Evolutionary conservation across 2,888 invertebrate genomes (phyloP), one percentile per base, ranked within the genome.

Genomic region (Acronicta alni): DNA sequence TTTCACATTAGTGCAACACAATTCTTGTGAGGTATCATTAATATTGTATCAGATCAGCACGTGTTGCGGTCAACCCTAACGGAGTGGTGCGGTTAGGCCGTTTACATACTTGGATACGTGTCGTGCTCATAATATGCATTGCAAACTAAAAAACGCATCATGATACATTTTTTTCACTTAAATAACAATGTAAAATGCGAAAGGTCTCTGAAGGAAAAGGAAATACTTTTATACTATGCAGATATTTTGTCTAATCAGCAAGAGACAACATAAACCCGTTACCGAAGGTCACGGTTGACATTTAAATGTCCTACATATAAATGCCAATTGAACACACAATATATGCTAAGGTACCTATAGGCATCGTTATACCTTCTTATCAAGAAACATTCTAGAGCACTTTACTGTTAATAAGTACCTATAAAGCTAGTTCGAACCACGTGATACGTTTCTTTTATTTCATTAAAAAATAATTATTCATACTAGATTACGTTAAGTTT

Each of bases 11-110:
- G 41, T 48, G 42, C 62, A 49, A 70, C 67, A 58, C 56, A 58
- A 54, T 72, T 56, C 54, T 53, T 69, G 53, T 43, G 56, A 53
- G 54, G 55, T 67, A 71, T 75, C 67, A 79, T 77, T 78, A 76
- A 75, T 72, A 68, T 62, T 65, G 68, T 67, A 64, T 6, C 35
- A 35, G 35, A n/a, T 65, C 56, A 65, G 77, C 82, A 83, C 77
- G 81, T 75, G 76, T 76, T 77, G 80, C 65, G 71, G 73, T 61
- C 20, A 47, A 43, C 46, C 47, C 43, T 64, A 65, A 68, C 53
- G 54, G 56, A 53, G 42, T 56, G 55, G 39, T 59, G 77, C n/a
- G 77, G 77, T 77, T 57, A 60, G 48, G 54, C 39, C 46, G 44
- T 35, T 74, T 49, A 58, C 57, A 60, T 65, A 64, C 65, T 49